Conservation (phyloP, 2,113 vertebrate genomes). For the Ameiurus melas region DNA sequence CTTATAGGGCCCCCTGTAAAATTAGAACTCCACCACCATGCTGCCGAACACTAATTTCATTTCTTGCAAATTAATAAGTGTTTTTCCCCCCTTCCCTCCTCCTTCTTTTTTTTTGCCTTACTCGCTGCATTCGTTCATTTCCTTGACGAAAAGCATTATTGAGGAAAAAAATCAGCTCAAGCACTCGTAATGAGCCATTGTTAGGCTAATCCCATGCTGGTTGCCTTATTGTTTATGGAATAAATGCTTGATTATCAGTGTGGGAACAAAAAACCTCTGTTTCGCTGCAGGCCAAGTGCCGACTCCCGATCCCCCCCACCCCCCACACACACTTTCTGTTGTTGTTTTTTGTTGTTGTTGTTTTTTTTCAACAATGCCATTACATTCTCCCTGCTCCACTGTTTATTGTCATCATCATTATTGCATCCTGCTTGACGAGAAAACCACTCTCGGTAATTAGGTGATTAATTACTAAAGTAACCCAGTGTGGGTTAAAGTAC, state of each 20-base stretch:
- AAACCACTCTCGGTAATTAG: slow-evolving; percentile 68
- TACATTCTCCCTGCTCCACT: slow-evolving; percentile 53
- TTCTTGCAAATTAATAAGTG: slow-evolving; percentile 80
- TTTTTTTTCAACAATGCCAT: slow-evolving; percentile 49
- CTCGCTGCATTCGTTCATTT: slow-evolving; percentile 56
- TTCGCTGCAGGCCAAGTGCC: slow-evolving; percentile 62
- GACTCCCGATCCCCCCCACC: slow-evolving; percentile 60
- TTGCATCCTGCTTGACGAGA: slow-evolving; percentile 62
- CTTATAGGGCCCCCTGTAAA: slow-evolving; percentile 78
- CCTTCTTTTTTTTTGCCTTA: slow-evolving; percentile 27
- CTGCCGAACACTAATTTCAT: slow-evolving; percentile 80
- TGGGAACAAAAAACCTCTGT: slow-evolving; percentile 49
- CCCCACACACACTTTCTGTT: slow-evolving; percentile 27
- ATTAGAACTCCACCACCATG: slow-evolving; percentile 69
- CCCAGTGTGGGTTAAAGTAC: slow-evolving; percentile 63
- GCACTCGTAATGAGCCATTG: slow-evolving; percentile 78
- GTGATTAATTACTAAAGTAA: slow-evolving; percentile 70
- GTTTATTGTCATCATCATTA: slow-evolving; percentile 66
- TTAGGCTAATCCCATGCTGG: slow-evolving; percentile 76
- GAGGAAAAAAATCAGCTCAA: slow-evolving; percentile 61
- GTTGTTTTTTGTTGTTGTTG: slow-evolving; percentile 42
- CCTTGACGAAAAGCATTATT: slow-evolving; percentile 75
- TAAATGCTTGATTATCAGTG: slow-evolving; percentile 76
- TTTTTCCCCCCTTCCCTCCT: slow-evolving; percentile 66
- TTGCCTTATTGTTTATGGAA: slow-evolving; percentile 74